Percentiles rank a stretch among this genome's conserved stretches.
phyloP scores from a whole-genome alignment of 2,113 vertebrate species.

The Amphilophus citrinellus region DNA sequence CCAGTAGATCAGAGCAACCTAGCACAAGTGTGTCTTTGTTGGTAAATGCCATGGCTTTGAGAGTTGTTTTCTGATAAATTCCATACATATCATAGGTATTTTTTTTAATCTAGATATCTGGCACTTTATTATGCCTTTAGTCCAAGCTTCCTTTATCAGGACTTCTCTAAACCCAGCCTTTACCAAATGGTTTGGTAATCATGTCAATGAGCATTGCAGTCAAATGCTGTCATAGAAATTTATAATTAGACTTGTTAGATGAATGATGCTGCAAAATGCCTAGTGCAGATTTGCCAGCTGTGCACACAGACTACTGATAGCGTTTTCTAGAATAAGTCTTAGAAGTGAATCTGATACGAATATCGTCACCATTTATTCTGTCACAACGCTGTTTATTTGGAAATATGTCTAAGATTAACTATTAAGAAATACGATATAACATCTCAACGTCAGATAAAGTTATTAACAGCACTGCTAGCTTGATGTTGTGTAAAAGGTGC shows the following conservation, averaged over 20 bases:
- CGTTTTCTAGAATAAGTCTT: background rate
- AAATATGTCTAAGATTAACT: background rate
- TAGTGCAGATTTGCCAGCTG: background rate
- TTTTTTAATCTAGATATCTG: background rate
- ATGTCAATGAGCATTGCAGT: slow-evolving; percentile 35
- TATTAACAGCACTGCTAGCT: background rate
- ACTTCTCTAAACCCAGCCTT: background rate
- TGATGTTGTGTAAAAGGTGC: background rate
- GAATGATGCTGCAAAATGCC: slow-evolving; percentile 26
- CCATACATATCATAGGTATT: no score
- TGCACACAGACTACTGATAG: background rate
- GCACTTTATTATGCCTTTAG: background rate
- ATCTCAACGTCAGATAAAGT: background rate
- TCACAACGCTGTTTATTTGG: background rate
- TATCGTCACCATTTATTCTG: background rate
- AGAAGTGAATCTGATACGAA: background rate
- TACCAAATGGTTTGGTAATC: slow-evolving; percentile 20
- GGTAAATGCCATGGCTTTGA: background rate
- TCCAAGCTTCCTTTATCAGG: background rate
- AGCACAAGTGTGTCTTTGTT: slow-evolving; percentile 23
- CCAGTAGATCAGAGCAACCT: slow-evolving; percentile 20
- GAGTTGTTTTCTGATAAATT: background rate
- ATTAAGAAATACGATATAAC: background rate
- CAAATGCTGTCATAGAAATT: slow-evolving; percentile 31
- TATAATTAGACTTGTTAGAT: slow-evolving; percentile 30